Conservation (phyloP, 30 jellyfish, hydroid and myxozoan species). For the Aurelia sp. region DNA sequence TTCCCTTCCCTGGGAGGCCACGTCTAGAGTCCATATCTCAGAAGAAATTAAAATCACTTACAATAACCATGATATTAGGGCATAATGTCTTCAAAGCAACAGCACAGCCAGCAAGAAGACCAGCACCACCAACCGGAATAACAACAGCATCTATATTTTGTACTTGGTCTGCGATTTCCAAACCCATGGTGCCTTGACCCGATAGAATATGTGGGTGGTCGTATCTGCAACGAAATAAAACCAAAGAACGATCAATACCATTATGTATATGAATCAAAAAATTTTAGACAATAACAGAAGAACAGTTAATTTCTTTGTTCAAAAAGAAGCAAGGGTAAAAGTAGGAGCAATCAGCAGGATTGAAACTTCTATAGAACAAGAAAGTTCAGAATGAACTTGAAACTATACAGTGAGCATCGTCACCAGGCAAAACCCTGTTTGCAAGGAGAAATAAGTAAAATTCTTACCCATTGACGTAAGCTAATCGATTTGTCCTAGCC, state of each 20-base stretch:
- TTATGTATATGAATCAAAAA: too few relatives aligned
- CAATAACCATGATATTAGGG: constrained; percentile 86
- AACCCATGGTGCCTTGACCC: constrained; percentile 98
- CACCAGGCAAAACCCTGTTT: background rate
- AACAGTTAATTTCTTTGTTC: background rate
- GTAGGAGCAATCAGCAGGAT: too few relatives aligned
- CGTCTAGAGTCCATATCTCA: background rate
- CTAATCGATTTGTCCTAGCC: constrained; percentile 82
- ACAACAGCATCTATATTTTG: constrained; percentile 96
- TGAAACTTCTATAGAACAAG: too few relatives aligned
- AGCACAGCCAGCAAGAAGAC: constrained; percentile 96
- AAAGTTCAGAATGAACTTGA: background rate
- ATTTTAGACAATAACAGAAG: background rate
- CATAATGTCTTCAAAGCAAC: constrained; percentile 89
- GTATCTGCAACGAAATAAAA: constrained; percentile 47
- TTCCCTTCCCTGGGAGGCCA: background rate
- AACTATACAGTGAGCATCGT: background rate
- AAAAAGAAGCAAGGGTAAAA: background rate
- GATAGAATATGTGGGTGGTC: constrained; percentile 98
- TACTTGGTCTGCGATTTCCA: constrained; percentile 95
- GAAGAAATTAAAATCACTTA: constrained; percentile 7
- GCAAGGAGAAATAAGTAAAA: background rate
- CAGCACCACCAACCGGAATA: constrained; percentile 99
- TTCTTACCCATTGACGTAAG: constrained; percentile 96
- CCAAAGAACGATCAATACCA: background rate